Evolutionary conservation across 1,140 invertebrate species (phyloP).

Genomic region (Pseudachorutes palmiensis): DNA sequence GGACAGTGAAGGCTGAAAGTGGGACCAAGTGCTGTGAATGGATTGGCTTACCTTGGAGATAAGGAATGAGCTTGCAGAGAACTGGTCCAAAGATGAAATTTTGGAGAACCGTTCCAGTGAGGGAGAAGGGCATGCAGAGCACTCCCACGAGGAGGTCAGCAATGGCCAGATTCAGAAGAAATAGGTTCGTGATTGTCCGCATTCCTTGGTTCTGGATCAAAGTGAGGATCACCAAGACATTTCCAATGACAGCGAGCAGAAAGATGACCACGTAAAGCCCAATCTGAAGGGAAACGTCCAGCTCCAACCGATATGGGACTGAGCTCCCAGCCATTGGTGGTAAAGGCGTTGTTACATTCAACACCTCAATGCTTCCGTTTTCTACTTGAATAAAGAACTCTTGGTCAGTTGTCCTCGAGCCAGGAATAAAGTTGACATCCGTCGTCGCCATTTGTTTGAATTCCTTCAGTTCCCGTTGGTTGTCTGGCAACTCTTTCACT

Average conservation of each 20-base stretch:
- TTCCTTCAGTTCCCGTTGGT: no score
- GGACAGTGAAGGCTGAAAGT: no score
- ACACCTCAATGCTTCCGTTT: no score
- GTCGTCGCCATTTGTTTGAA: no score
- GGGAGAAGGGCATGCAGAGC: conserved; percentile 77
- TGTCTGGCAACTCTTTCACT: no score
- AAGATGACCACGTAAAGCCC: conserved; percentile 66
- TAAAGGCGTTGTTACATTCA: no score
- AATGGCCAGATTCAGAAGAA: conserved; percentile 74
- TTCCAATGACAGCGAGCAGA: conserved; percentile 66
- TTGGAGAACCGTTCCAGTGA: conserved; percentile 68
- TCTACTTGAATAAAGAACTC: no score
- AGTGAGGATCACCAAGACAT: conserved; percentile 69
- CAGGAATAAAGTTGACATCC: no score
- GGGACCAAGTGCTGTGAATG: no score
- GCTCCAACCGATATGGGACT: conserved; percentile 23
- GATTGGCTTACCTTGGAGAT: conserved; percentile 64
- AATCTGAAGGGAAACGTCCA: conserved; percentile 33
- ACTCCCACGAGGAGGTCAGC: conserved; percentile 69
- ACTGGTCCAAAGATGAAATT: conserved; percentile 73
- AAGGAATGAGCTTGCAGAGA: conserved; percentile 75
- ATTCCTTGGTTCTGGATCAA: conserved; percentile 71
- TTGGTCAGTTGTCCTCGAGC: no score
- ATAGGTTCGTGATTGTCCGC: conserved; percentile 80
- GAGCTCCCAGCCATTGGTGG: no score